These are phyloP conservation scores for Cantharis rufa DNA, from an alignment of 2,888 invertebrate genomes.

Conservation along the genomic window DNA sequence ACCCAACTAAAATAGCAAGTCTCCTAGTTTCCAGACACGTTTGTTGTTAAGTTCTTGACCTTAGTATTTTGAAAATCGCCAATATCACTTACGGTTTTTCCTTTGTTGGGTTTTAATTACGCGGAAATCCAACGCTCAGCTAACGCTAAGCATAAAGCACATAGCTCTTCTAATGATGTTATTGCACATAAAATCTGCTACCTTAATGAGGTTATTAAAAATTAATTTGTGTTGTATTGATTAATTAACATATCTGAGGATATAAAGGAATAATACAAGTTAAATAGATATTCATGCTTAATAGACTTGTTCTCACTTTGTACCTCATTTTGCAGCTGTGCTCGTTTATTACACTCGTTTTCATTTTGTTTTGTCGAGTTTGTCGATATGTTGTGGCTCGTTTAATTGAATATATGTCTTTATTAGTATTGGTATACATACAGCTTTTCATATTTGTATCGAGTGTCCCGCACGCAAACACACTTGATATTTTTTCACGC, in stretches of 20 bases:
- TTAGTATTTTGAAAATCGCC: not conserved
- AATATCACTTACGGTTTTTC: not conserved
- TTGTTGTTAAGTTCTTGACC: not conserved
- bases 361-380: conserved; percentile 9
- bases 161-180: not conserved
- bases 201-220: not conserved
- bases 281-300: conserved; percentile 14
- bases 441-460: not conserved
- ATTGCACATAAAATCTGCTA: not conserved
- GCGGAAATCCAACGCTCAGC: not conserved
- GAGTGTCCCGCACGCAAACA: not conserved
- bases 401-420: conserved; percentile 13
- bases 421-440: not conserved
- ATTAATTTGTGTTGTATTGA: not conserved
- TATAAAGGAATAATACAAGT: not conserved
- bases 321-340: conserved; percentile 14
- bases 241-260: not conserved
- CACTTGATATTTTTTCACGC: not conserved
- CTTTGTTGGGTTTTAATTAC: not conserved
- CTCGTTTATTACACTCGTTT: conserved; percentile 11
- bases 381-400: conserved; percentile 7
- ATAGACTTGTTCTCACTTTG: conserved; percentile 11
- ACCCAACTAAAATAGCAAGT: not conserved
- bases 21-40: not conserved
- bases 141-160: not conserved